These are phyloP conservation scores for Gambusia affinis DNA, from an alignment of 2,113 vertebrate genomes.

Conservation along the genomic window DNA sequence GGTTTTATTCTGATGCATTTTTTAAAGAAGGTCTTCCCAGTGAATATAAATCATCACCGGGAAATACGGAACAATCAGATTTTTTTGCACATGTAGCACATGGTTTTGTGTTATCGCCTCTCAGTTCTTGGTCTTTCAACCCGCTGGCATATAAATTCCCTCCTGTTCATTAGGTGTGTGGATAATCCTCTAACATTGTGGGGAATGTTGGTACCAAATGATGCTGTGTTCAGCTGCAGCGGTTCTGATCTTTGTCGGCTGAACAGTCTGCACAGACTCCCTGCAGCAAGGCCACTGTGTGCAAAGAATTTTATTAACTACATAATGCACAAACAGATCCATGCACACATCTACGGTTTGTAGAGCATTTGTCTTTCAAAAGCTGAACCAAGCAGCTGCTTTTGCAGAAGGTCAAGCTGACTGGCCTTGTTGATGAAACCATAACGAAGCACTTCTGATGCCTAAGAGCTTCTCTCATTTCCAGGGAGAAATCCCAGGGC, in stretches of 20 bases:
- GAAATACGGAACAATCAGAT: slow-evolving; percentile 3
- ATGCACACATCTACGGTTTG: slow-evolving; percentile 1
- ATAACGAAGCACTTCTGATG: slow-evolving; percentile 12
- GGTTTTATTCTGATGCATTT: slow-evolving; percentile 52
- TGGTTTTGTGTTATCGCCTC: slow-evolving; percentile 6
- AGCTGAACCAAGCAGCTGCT: slow-evolving; percentile 24
- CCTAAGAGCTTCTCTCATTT: slow-evolving; percentile 29
- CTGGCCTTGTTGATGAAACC: slow-evolving; percentile 41
- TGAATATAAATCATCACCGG: slow-evolving; percentile 33
- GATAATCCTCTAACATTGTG: slow-evolving; percentile 16
- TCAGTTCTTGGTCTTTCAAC: slow-evolving; percentile 6
- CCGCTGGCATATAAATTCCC: slow-evolving; percentile 13
- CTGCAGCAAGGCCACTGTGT: slow-evolving; percentile 42
- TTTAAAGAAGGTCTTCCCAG: slow-evolving; percentile 48
- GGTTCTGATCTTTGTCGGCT: slow-evolving; percentile 37
- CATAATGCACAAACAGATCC: not conserved
- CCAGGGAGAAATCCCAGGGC: slow-evolving; percentile 45
- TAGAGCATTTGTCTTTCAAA: slow-evolving; percentile 8
- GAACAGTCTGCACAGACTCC: slow-evolving; percentile 26
- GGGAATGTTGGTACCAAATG: slow-evolving; percentile 41
- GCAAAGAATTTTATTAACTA: slow-evolving; percentile 35
- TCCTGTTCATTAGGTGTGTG: slow-evolving; percentile 25
- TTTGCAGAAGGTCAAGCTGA: slow-evolving; percentile 42
- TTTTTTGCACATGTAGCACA: slow-evolving; percentile 15
- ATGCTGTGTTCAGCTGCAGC: slow-evolving; percentile 31